These are phyloP conservation scores for Cheilosia urbana DNA, from an alignment of 2,888 invertebrate genomes.

Conservation along the genomic window DNA sequence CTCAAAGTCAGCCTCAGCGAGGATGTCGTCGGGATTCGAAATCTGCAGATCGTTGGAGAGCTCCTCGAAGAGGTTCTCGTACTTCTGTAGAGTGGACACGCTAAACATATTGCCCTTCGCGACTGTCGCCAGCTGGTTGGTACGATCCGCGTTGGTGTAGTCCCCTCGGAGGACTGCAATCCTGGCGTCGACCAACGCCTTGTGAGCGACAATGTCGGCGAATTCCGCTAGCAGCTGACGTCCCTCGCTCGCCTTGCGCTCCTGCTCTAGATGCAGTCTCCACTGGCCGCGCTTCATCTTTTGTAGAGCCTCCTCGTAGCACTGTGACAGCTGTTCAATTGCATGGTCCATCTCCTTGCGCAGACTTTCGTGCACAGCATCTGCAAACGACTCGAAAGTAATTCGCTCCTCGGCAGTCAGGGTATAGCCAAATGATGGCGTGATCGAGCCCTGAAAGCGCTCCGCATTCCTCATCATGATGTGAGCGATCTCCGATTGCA, in stretches of 20 bases:
- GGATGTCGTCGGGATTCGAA: conserved; percentile 80
- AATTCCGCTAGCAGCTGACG: conserved; percentile 86
- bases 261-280: conserved; percentile 84
- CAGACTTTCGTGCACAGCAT: conserved; percentile 89
- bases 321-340: conserved; percentile 87
- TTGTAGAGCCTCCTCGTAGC: conserved; percentile 88
- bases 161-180: conserved; percentile 88
- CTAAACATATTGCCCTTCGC: conserved; percentile 74
- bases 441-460: conserved; percentile 87
- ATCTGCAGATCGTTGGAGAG: conserved; percentile 80
- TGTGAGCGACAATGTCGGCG: conserved; percentile 89
- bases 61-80: conserved; percentile 81
- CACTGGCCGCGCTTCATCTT: conserved; percentile 85
- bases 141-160: conserved; percentile 77
- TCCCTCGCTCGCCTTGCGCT: conserved; percentile 84
- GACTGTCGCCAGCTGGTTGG: conserved; percentile 14
- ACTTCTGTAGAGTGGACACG: conserved; percentile 79
- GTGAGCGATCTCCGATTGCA: conserved; percentile 91
- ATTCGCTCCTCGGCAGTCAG: conserved; percentile 88
- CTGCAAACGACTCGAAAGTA: conserved; percentile 90
- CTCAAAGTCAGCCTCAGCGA: conserved; percentile 81
- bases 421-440: conserved; percentile 86
- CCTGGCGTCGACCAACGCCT: conserved; percentile 90
- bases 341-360: conserved; percentile 89
- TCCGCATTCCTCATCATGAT: conserved; percentile 89